These are phyloP conservation scores for Chloroclystis v-ata DNA, from an alignment of 2,888 invertebrate species.

Conservation along the genomic window DNA sequence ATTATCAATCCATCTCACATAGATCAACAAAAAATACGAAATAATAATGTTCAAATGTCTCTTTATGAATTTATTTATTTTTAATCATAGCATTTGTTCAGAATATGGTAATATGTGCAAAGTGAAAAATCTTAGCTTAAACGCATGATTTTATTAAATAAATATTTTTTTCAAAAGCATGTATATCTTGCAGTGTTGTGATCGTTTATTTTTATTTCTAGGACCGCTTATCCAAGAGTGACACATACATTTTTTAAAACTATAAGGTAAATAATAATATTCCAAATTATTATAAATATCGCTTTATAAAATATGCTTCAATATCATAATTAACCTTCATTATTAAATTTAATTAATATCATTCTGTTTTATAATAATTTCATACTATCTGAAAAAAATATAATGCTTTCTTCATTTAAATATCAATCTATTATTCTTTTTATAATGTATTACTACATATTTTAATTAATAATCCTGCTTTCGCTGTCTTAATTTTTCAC, in stretches of 20 bases:
- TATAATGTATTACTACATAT: neutral
- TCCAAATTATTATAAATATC: slow-evolving; percentile 33
- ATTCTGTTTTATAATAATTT: too few relatives aligned
- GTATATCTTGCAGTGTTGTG: slow-evolving; percentile 55
- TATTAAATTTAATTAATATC: too few relatives aligned
- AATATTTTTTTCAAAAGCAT: slow-evolving; percentile 39
- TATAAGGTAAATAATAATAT: slow-evolving; percentile 71
- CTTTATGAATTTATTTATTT: too few relatives aligned
- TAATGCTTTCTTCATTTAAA: too few relatives aligned
- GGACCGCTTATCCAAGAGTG: slow-evolving; percentile 86
- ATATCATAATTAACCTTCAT: too few relatives aligned
- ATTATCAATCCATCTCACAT: too few relatives aligned
- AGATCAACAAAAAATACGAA: too few relatives aligned
- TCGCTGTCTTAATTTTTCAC: slow-evolving; percentile 20
- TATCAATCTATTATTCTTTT: neutral
- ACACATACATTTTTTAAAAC: slow-evolving; percentile 91
- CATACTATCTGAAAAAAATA: too few relatives aligned
- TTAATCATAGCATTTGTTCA: too few relatives aligned
- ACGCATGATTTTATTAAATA: slow-evolving; percentile 17
- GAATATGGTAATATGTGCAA: slow-evolving; percentile 50
- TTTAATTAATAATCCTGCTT: neutral
- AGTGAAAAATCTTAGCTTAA: slow-evolving; percentile 25
- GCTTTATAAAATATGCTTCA: slow-evolving; percentile 14
- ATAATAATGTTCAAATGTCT: too few relatives aligned
- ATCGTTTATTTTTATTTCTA: slow-evolving; percentile 80